A percentile compares a stretch with the other conserved stretches of the same genome.
phyloP scores from a whole-genome alignment of 2,113 vertebrate species.

The Thymallus thymallus region DNA sequence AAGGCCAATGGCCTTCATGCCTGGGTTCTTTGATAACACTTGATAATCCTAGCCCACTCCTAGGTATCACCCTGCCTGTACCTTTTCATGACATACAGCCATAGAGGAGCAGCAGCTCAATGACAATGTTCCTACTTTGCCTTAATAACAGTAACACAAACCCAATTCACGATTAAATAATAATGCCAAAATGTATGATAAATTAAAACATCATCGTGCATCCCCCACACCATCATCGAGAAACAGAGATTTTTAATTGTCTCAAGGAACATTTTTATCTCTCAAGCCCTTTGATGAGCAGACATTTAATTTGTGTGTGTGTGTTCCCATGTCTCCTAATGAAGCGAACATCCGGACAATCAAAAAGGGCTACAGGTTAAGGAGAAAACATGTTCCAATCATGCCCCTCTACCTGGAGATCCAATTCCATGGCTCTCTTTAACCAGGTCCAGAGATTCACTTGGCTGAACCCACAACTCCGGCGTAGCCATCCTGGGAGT shows the following conservation, averaged over 20 bases:
- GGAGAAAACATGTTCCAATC: not conserved
- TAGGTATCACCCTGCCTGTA: not conserved
- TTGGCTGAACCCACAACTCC: not conserved
- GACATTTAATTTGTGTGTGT: slow-evolving; percentile 6
- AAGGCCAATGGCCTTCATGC: not conserved
- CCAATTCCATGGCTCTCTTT: not conserved
- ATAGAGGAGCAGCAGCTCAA: not conserved
- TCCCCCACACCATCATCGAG: not conserved
- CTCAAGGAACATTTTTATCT: slow-evolving; percentile 8
- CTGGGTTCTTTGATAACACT: slow-evolving; percentile 7
- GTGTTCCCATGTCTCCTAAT: slow-evolving; percentile 2
- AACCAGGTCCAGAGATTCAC: not conserved
- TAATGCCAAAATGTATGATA: not conserved
- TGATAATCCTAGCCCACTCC: not conserved
- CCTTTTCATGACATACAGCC: not conserved
- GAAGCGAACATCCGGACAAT: not conserved
- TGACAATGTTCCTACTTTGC: not conserved
- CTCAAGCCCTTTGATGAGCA: slow-evolving; percentile 5
- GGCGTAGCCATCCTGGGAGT: no score
- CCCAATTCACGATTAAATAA: not conserved
- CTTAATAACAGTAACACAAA: not conserved
- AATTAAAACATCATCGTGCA: not conserved
- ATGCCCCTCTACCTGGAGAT: not conserved
- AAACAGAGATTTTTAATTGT: not conserved
- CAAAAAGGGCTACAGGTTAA: not conserved